A percentile compares a stretch with the other conserved stretches of the same genome.
Evolutionary conservation across 2,113 vertebrate species (phyloP).

Genomic region (Carassius auratus): DNA sequence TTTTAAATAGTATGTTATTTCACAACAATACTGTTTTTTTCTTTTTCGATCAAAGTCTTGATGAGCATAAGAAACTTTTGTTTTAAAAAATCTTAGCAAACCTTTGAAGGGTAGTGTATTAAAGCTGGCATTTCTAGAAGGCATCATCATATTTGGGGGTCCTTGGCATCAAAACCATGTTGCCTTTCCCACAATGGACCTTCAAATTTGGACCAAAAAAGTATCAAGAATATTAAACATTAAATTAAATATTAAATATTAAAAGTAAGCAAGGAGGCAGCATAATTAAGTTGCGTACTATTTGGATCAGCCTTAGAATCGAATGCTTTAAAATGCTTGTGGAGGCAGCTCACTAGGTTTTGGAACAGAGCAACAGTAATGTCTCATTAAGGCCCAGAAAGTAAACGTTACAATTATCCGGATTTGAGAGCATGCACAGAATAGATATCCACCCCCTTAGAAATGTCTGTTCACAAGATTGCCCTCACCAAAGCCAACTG

Average conservation of each 20-base stretch:
- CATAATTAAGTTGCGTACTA: background rate
- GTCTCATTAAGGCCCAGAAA: background rate
- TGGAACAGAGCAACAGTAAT: background rate
- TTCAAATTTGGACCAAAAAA: background rate
- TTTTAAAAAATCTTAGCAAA: too few species aligned
- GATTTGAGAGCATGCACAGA: constrained; percentile 7
- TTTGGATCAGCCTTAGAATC: background rate
- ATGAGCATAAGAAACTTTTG: background rate
- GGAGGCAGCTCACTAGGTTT: background rate
- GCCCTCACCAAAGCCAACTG: background rate
- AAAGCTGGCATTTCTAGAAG: background rate
- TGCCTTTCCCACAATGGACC: background rate
- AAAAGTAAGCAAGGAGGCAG: background rate
- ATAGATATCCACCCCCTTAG: constrained; percentile 13
- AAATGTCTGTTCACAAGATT: constrained; percentile 6
- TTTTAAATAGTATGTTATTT: too few species aligned
- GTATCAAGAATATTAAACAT: background rate
- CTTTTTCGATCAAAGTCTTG: background rate
- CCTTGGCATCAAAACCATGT: background rate
- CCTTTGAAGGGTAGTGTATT: too few species aligned
- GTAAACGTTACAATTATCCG: background rate
- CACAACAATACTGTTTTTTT: background rate
- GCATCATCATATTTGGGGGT: background rate
- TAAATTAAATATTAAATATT: too few species aligned
- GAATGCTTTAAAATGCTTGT: background rate